These are phyloP conservation scores for Vulpes lagopus DNA, from an alignment of 2,113 vertebrate genomes.

Conservation along the genomic window DNA sequence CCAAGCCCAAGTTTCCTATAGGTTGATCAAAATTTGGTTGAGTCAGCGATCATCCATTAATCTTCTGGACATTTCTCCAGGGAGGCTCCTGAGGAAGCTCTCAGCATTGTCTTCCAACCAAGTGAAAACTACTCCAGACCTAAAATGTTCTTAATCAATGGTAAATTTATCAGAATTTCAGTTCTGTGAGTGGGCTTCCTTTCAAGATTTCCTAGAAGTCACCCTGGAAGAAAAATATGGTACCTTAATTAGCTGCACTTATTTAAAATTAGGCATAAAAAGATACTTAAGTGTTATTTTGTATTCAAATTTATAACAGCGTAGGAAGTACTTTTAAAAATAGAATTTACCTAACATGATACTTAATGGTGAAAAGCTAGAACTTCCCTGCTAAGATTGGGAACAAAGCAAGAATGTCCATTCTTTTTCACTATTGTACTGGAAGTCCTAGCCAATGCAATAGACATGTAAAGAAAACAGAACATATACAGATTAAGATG, in stretches of 20 bases:
- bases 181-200: neutral
- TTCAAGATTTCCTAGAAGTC: neutral
- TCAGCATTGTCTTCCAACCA: conserved; percentile 26
- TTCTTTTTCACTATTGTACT: neutral
- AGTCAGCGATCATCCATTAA: neutral
- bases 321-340: neutral
- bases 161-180: neutral
- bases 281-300: neutral
- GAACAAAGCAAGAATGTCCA: neutral
- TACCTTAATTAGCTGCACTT: neutral
- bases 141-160: neutral
- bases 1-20: neutral
- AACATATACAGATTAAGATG: neutral
- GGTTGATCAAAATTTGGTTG: neutral
- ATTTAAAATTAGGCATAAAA: neutral
- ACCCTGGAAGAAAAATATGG: neutral
- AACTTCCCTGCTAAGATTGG: neutral
- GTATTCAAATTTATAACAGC: neutral
- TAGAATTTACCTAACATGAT: neutral
- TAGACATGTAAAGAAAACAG: neutral
- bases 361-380: neutral
- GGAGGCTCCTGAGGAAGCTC: neutral
- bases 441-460: neutral
- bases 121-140: neutral
- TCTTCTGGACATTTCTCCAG: neutral